Evolutionary conservation across 2,888 invertebrate genomes (phyloP), one percentile per base, ranked within the genome.

Genomic region (Mythimna impura): DNA sequence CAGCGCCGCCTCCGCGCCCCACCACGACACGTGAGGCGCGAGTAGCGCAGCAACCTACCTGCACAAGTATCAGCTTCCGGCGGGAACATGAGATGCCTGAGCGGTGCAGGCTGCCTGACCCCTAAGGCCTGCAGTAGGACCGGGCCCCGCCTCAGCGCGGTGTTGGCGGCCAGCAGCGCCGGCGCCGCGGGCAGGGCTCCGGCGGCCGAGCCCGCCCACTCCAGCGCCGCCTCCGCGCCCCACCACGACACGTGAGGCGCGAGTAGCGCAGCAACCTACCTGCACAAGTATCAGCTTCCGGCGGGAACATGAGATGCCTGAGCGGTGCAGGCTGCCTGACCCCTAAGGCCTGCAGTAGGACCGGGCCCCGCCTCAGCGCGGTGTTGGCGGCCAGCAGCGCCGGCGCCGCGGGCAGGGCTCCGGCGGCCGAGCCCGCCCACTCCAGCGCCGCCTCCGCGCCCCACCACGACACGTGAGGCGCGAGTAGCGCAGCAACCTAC

Each of bases 131-230:
- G 99, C 69, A 99, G 96, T 83, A 99, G 96, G 67, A 99, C 98
- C 62, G 99, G 98, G 17, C 98, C 98, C 91, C 99, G 98, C 73
- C 98, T 97, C 64, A 99, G 96, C 78, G 99, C 98, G 64, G 98
- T 98, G 94, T 99, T 99, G 73, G 99, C 97, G 58, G 98, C 98
- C 34, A 98, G 96, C 36, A 36, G 36, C 36, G 36, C 36, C 7
- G 36, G 8, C 36, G 30, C 30, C 30, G 30, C 30, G 30, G 30
- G 30, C 30, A 30, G 30, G 30, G 30, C 30, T 1, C 30, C 30
- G 30, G 30, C 30, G 30, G 30, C 30, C 30, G 30, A 30, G 30
- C 30, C 30, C 30, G 30, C 30, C 30, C 30, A 30, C 30, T 30
- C 30, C 30, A 30, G 30, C 30, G 30, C 30, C 30, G 30, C 30